Conservation (phyloP, 2,113 vertebrate species). For the Henicopernis longicauda region DNA sequence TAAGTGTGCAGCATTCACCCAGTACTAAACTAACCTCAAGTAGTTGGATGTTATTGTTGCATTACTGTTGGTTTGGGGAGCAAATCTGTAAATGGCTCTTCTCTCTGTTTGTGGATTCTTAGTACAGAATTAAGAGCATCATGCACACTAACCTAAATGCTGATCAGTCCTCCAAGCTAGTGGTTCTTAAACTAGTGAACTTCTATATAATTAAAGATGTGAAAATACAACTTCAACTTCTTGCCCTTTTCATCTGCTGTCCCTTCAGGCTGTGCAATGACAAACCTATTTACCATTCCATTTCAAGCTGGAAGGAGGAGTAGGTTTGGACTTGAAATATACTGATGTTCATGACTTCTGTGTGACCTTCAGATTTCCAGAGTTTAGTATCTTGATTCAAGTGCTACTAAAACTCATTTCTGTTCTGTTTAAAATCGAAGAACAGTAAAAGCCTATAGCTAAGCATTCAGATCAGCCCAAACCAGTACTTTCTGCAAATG, state of each 20-base stretch:
- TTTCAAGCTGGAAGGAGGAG: background rate
- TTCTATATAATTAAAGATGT: background rate
- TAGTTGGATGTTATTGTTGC: background rate
- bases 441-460: background rate
- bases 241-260: background rate
- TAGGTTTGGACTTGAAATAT: background rate
- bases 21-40: background rate
- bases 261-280: background rate
- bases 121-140: background rate
- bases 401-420: background rate
- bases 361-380: background rate
- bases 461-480: background rate
- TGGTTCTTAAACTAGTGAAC: background rate
- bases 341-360: background rate
- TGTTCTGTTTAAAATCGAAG: background rate
- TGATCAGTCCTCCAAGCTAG: background rate
- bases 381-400: background rate
- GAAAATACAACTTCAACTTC: background rate
- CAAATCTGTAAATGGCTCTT: background rate
- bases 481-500: background rate
- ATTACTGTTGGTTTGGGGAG: background rate
- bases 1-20: background rate
- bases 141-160: background rate
- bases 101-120: background rate
- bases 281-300: background rate